Evolutionary conservation across 1,140 invertebrate genomes (phyloP).

Genomic region (Hormaphis cornu): DNA sequence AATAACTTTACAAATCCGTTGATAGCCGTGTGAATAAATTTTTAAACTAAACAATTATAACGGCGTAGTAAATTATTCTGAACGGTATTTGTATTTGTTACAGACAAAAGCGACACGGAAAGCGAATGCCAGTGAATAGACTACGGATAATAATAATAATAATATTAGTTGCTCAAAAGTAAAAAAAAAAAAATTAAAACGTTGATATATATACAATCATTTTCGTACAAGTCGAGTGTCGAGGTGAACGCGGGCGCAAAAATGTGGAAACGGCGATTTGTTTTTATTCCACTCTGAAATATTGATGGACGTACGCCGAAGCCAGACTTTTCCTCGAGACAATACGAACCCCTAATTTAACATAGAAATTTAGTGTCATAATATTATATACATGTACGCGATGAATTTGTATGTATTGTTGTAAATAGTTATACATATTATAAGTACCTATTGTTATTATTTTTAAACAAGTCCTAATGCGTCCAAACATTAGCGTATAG

Average conservation of each 20-base stretch:
- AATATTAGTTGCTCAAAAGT: conserved; percentile 21
- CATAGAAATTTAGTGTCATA: conserved; percentile 28
- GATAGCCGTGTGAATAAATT: no score
- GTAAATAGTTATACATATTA: conserved; percentile 27
- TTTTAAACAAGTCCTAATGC: conserved; percentile 26
- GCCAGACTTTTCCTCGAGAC: neutral
- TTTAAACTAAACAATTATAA: conserved; percentile 2
- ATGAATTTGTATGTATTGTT: conserved; percentile 18
- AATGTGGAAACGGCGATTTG: no score
- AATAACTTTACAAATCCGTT: no score
- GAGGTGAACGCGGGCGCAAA: neutral
- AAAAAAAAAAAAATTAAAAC: neutral
- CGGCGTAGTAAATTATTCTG: no score
- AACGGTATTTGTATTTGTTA: no score
- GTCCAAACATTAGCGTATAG: conserved; percentile 16
- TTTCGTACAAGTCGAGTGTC: neutral
- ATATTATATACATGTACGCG: neutral
- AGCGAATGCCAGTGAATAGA: conserved; percentile 68
- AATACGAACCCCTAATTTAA: conserved; percentile 5
- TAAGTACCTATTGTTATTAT: conserved; percentile 6
- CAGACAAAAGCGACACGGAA: conserved; percentile 86
- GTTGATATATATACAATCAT: neutral
- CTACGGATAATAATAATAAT: neutral
- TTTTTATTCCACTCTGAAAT: no score
- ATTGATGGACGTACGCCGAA: neutral